Conservation (phyloP, 2,113 vertebrate genomes). For the Pogona vitticeps region DNA sequence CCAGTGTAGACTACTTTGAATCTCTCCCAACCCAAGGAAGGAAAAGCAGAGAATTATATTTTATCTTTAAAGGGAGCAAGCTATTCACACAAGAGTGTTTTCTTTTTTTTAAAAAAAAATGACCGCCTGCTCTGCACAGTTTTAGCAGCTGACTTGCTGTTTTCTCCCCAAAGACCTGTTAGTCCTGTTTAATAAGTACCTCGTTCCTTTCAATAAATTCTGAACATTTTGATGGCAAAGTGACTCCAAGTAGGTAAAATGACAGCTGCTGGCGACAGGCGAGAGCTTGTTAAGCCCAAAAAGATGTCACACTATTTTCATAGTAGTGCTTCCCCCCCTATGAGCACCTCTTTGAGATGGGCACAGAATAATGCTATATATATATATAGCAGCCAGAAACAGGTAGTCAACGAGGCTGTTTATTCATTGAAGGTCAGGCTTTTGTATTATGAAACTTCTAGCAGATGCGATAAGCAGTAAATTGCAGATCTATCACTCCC, state of each 20-base stretch:
- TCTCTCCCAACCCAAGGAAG: neutral
- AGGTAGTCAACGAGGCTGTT: slow-evolving; percentile 76
- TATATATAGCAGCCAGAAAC: slow-evolving; percentile 60
- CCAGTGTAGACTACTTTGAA: neutral
- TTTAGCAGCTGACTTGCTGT: slow-evolving; percentile 36
- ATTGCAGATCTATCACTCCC: slow-evolving; percentile 86
- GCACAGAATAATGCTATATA: neutral
- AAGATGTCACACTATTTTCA: slow-evolving; percentile 48
- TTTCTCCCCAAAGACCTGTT: slow-evolving; percentile 57
- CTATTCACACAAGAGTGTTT: slow-evolving; percentile 5
- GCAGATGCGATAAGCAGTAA: slow-evolving; percentile 90
- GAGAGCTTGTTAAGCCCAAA: slow-evolving; percentile 56
- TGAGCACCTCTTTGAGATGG: slow-evolving; percentile 39
- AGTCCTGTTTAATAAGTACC: slow-evolving; percentile 59
- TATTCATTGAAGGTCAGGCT: slow-evolving; percentile 88
- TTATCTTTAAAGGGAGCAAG: slow-evolving; percentile 39
- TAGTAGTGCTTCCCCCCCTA: slow-evolving; percentile 32
- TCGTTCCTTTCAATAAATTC: slow-evolving; percentile 67
- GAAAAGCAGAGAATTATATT: slow-evolving; percentile 9
- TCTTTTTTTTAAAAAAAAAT: neutral
- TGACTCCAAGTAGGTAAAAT: slow-evolving; percentile 53
- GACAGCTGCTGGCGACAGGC: slow-evolving; percentile 57
- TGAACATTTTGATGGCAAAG: slow-evolving; percentile 51
- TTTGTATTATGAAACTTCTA: slow-evolving; percentile 88
- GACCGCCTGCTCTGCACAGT: slow-evolving; percentile 41